These are phyloP conservation scores for Aphelocoma californica DNA, from an alignment of 2,797 vertebrate species.

Conservation along the genomic window DNA sequence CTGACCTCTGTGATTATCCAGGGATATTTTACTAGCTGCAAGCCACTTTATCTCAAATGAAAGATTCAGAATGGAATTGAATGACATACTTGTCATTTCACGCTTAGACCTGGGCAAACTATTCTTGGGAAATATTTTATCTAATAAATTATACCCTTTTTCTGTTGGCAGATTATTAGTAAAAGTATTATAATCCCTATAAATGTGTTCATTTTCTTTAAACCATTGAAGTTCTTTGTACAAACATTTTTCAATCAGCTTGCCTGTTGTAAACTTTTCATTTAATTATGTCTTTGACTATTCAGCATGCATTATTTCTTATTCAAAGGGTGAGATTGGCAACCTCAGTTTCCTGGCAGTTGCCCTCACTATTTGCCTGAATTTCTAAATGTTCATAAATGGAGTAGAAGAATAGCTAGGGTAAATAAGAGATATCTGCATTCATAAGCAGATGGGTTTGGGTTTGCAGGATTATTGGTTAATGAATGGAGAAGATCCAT, in stretches of 20 bases:
- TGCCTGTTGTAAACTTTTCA: neutral
- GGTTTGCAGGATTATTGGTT: neutral
- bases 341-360: neutral
- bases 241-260: neutral
- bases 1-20: slow-evolving; percentile 29
- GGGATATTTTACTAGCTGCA: neutral
- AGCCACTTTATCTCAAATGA: slow-evolving; percentile 12
- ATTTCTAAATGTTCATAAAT: neutral
- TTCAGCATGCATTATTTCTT: neutral
- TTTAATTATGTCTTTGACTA: neutral
- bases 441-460: neutral
- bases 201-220: neutral
- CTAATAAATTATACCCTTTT: neutral
- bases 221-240: neutral
- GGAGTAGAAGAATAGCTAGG: neutral
- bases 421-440: neutral
- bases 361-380: neutral
- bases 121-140: neutral
- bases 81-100: slow-evolving; percentile 40
- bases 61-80: slow-evolving; percentile 22
- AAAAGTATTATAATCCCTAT: neutral
- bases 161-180: neutral
- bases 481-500: neutral
- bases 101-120: neutral
- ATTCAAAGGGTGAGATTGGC: neutral